Evolutionary conservation across 2,113 vertebrate species (phyloP).

Genomic region (Geococcyx californianus): DNA sequence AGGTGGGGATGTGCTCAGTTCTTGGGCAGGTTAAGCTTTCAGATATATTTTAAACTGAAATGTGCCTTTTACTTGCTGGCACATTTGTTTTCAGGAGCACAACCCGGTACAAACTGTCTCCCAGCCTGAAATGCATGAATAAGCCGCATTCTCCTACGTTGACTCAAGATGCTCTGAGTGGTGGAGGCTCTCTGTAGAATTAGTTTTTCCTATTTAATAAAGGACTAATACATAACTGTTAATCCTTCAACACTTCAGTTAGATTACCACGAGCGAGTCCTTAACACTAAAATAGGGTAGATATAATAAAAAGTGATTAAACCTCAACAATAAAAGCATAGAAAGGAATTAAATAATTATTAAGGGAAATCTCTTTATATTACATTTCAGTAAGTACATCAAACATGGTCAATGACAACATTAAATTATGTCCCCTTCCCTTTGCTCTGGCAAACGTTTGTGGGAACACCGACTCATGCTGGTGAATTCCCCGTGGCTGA

Average conservation of each 20-base stretch:
- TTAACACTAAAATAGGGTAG: background rate
- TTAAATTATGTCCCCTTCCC: background rate
- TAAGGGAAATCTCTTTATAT: background rate
- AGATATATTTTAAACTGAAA: background rate
- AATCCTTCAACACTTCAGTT: background rate
- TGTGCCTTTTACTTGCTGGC: background rate
- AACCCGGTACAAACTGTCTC: background rate
- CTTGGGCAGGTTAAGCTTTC: background rate
- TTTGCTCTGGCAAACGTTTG: background rate
- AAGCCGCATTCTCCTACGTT: background rate
- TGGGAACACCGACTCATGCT: background rate
- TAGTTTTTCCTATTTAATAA: background rate
- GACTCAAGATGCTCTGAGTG: background rate
- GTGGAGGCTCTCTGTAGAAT: background rate
- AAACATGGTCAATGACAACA: background rate
- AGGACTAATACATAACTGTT: background rate
- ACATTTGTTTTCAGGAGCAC: background rate
- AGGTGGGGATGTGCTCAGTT: background rate
- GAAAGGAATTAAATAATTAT: background rate
- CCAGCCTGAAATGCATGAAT: background rate
- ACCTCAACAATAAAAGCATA: background rate
- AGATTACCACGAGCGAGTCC: background rate
- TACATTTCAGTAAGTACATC: background rate
- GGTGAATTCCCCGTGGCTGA: background rate
- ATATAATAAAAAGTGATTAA: background rate